Conservation (phyloP, 2,113 vertebrate species). For the Mormyrus iriodes region DNA sequence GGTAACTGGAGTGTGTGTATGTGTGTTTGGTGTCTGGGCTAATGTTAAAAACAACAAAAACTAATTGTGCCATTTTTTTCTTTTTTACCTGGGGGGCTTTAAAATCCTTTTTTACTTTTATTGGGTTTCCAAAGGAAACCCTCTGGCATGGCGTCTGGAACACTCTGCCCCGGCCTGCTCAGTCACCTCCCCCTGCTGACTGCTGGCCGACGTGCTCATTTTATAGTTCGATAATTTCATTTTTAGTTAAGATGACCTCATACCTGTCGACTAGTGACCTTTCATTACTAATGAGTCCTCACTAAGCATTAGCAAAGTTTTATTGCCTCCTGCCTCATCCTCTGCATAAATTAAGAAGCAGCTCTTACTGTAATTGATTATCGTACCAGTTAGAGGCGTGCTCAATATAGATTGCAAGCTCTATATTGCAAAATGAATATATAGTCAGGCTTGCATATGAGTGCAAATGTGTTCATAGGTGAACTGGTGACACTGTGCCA, state of each 20-base stretch:
- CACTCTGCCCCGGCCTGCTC: background rate
- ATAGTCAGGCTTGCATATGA: constrained; percentile 21
- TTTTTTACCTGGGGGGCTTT: background rate
- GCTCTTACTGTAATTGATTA: constrained; percentile 40
- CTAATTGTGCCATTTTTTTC: background rate
- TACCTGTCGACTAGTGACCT: constrained; percentile 36
- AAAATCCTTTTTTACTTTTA: background rate
- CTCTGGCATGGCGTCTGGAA: background rate
- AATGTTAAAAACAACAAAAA: background rate
- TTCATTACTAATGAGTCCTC: constrained; percentile 32
- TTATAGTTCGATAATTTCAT: constrained; percentile 33
- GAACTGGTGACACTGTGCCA: constrained; percentile 16
- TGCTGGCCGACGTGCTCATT: constrained; percentile 14
- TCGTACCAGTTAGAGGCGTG: constrained; percentile 10
- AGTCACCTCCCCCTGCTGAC: background rate
- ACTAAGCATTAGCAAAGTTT: constrained; percentile 36
- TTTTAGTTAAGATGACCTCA: constrained; percentile 39
- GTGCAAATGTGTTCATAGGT: constrained; percentile 29
- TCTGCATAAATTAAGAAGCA: constrained; percentile 21
- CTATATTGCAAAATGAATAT: constrained; percentile 27
- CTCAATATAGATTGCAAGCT: constrained; percentile 23
- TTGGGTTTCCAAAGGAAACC: background rate
- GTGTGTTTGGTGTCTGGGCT: background rate
- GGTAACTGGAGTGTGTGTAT: background rate
- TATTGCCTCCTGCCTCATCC: constrained; percentile 33